Percentiles rank a stretch among this genome's conserved stretches.
These are phyloP conservation scores for Xanthia icteritia DNA, from an alignment of 2,888 invertebrate genomes.

Conservation along the genomic window DNA sequence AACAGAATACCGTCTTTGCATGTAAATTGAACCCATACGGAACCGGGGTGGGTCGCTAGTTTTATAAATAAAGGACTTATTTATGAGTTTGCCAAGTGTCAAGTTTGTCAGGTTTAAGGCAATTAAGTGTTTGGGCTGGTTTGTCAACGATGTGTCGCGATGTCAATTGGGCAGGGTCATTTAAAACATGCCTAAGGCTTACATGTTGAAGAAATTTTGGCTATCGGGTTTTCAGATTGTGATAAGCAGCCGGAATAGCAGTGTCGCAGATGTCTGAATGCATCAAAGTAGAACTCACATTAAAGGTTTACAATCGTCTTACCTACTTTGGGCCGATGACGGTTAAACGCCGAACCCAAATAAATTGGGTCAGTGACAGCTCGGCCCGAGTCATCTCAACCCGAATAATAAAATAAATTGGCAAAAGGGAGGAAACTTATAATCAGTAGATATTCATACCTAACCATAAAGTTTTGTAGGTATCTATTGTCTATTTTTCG, in stretches of 20 bases:
- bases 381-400: too few relatives aligned
- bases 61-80: slow-evolving; percentile 39
- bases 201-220: background rate
- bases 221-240: background rate
- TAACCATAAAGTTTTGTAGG: background rate
- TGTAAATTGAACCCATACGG: too few relatives aligned
- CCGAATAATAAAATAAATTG: too few relatives aligned
- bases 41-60: background rate
- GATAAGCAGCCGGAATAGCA: background rate
- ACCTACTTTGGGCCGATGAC: background rate
- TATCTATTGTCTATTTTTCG: background rate
- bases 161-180: background rate
- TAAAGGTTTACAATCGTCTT: background rate
- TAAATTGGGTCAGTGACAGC: background rate
- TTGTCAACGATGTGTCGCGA: background rate
- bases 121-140: background rate
- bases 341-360: background rate
- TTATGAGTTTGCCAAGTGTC: slow-evolving; percentile 29
- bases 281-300: background rate
- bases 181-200: background rate
- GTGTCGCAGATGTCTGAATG: background rate
- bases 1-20: too few relatives aligned
- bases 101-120: slow-evolving; percentile 27
- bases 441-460: background rate
- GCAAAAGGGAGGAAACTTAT: background rate